Base-by-base conservation (phyloP, 2,113 vertebrate species). In the Hypocryptadius cinnamomeus region DNA sequence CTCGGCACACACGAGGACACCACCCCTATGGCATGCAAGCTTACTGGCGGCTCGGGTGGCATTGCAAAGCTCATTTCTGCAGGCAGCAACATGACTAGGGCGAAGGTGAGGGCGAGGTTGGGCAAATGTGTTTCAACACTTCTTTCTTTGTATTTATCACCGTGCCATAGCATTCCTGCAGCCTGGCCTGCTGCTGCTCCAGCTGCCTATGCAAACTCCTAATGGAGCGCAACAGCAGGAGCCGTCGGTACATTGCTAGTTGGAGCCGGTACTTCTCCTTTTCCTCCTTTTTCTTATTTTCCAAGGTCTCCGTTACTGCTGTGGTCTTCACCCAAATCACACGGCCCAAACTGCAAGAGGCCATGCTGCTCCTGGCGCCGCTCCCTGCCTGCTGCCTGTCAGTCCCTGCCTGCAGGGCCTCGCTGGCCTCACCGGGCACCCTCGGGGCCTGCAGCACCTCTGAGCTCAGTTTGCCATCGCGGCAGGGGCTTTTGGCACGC, bases 181-280 rank as follows among this genome's bases (percentile, higher is more conserved):
- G 39, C 44, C 88, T 90, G 85, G 61, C 92, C 78, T 85, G 70
- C 56, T 95, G 81, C 78, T 95, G 94, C 68, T 97, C 89, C 69
- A 96, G 92, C 85, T 97, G 96, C 90, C 94, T 77, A 3, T 76
- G 87, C 81, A 96, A 90, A n/a, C 79, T 95, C 53, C 69, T 92
- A 86, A 90, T 93, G 0, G 96, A 97, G 72, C 89, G 94, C 92
- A 96, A 2, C 22, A 94, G 89, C 60, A 96, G 59, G 31, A 96
- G 93, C 37, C 96, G 85, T 21, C 94, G 87, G 71, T 93, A 82
- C 82, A 97, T 79, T 3, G 81, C 53, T 25, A 91, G 16, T 53
- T 76, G 92, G 44, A 94, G 80, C 4, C 73, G 79, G 66, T 96
- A 91, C 60, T 87, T 96, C 87, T 96, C 90, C 53, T 94, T 94